Base-by-base conservation (phyloP, 2,888 invertebrate species). In the Agrilus cyanescens region DNA sequence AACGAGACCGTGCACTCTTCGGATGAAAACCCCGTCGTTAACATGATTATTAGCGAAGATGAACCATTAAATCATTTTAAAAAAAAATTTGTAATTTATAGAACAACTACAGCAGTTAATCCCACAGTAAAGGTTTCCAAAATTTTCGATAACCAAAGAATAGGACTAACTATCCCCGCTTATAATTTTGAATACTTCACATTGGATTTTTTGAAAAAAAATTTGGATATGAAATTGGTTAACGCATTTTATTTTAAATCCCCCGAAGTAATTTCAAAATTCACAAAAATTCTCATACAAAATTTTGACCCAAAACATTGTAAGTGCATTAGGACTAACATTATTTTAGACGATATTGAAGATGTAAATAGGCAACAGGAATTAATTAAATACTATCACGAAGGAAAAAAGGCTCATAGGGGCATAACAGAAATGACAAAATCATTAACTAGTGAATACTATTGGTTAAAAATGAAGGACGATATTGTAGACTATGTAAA, bases 391-490 rank as follows among this genome's bases (percentile, higher is more conserved):
- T 37, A 45, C 20, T 41, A 45, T 29, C 43, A 47, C 10, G 41
- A 37, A 30, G 46, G 41, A n/a, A 44, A 45, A 48, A 42, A 39
- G 10, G 47, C 46, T 30, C 42, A 43, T 32, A 10, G 43, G 14
- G 47, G 43, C 25, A 45, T 42, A 10, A 14, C 32, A 4, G 42
- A 44, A 40, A 45, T 40, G 12, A 5, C 29, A 30, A 25, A 29
- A 18, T 31, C 37, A 15, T 12, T 47, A n/a, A 16, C 38, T 32
- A 15, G 16, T 32, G 37, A 38, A 7, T 46, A 46, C 33, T 47
- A 42, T 32, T 47, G 44, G 47, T n/a, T 35, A 20, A 37, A 25
- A 31, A 20, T 37, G 25, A 7, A 16, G 2, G 43, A 45, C 37
- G 14, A 41, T 32, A n/a, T 45, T 14, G 37, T 41, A 35, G 45